A percentile compares a stretch with the other conserved stretches of the same genome.
phyloP scores from a whole-genome alignment of 2,797 vertebrate species.

The Malacoctenus gilli region DNA sequence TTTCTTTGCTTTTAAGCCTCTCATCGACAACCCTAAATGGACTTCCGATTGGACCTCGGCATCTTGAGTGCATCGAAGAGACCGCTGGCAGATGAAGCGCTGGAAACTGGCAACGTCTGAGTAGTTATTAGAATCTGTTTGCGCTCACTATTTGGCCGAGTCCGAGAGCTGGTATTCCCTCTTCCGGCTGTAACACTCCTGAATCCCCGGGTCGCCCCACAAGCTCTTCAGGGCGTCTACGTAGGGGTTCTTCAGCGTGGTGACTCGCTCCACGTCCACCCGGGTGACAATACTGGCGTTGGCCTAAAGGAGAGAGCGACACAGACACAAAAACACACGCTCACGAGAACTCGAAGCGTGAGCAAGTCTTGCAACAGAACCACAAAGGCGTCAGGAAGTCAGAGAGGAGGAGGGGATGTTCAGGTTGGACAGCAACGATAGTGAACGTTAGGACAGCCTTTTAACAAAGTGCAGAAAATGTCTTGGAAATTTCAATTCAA shows the following conservation, averaged over 20 bases:
- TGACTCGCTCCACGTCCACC: constrained; percentile 90
- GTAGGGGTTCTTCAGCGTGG: constrained; percentile 84
- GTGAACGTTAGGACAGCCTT: too few species aligned
- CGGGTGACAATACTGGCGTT: constrained; percentile 86
- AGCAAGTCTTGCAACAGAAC: too few species aligned
- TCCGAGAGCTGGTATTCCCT: constrained; percentile 97
- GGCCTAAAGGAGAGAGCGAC: constrained; percentile 72
- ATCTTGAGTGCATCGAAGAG: constrained; percentile 18
- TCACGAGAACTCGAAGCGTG: too few species aligned
- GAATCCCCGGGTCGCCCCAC: constrained; percentile 94
- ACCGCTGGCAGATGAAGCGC: constrained; percentile 27
- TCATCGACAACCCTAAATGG: constrained; percentile 44
- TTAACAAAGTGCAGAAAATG: too few species aligned
- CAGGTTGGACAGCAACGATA: too few species aligned
- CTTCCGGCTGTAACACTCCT: constrained; percentile 92
- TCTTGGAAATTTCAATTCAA: too few species aligned
- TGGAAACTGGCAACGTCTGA: constrained; percentile 40
- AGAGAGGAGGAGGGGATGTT: too few species aligned
- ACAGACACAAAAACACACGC: too few species aligned
- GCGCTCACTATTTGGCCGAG: constrained; percentile 97
- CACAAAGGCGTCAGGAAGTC: too few species aligned
- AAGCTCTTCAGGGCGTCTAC: constrained; percentile 93
- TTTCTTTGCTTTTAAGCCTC: constrained; percentile 13
- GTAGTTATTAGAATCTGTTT: constrained; percentile 41
- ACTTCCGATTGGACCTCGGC: constrained; percentile 11